Evolutionary conservation across 2,888 invertebrate genomes (phyloP), one percentile per base, ranked within the genome.

Genomic region (Cyclophora albipunctata): DNA sequence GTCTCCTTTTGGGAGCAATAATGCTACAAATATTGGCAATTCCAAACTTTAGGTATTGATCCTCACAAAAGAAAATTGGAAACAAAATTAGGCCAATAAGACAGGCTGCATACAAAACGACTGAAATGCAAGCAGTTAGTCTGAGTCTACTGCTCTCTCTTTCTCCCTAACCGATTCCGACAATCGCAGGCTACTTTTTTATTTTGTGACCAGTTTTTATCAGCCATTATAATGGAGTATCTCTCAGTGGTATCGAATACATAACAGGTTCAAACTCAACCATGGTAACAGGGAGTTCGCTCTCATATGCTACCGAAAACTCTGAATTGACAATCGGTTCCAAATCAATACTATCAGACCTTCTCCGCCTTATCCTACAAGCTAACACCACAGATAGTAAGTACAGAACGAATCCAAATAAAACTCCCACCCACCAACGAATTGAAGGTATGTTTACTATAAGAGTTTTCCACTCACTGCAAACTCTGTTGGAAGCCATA

Each of bases 281-380:
- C 68, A 78, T 73, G 47, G 66, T 52, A 41, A 56, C 69, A 5
- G 83, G 80, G 0, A 83, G 75, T 7, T 81, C 81, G 43, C 70
- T 78, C 52, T 79, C 80, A 48, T 63, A 68, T 34, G 60, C 54
- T 45, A 64, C 59, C 35, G 61, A 67, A 20, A 71, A 67, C 2
- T 66, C 66, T 34, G 55, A 62, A 49, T 81, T 78, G 4, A 85
- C 64, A 50, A 86, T 61, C n/a, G 77, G 75, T 37, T 72, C 59
- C 50, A 66, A 61, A 56, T 84, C 83, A 46, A 51, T 66, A 45
- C 54, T 59, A 37, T 37, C 37, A 37, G 4, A 5, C 37, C 20
- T 48, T 34, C 52, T 62, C 41, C 54, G 55, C 3, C 55, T 73
- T 45, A 59, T 65, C 7, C 69, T 58, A 60, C 66, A 73, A 2